Percentiles rank a stretch among this genome's conserved stretches.
Evolutionary conservation across 2,113 vertebrate genomes (phyloP).

Genomic region (Morone chrysops): DNA sequence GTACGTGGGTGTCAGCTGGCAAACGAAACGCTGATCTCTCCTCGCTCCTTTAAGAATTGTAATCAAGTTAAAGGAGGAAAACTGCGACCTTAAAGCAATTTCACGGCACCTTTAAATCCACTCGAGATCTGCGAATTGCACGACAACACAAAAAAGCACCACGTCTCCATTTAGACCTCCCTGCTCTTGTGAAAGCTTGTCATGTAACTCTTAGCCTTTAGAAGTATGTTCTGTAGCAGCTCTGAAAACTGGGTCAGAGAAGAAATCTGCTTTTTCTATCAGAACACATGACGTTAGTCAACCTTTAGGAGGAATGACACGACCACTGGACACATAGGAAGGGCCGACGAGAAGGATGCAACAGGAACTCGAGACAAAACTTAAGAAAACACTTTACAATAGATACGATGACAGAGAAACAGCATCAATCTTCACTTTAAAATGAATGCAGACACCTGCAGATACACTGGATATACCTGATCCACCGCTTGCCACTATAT

Average conservation of each 20-base stretch:
- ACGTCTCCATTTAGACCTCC: background rate
- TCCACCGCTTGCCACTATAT: background rate
- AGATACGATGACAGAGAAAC: background rate
- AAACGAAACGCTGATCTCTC: background rate
- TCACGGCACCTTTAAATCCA: background rate
- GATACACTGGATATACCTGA: conserved; percentile 31
- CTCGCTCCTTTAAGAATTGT: background rate
- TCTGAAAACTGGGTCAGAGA: conserved; percentile 27
- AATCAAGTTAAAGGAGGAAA: conserved; percentile 7
- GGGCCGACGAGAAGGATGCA: conserved; percentile 3
- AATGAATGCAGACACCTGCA: background rate
- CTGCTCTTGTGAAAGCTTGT: background rate
- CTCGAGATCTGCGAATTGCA: background rate
- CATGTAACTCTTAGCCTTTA: background rate
- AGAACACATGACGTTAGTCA: conserved; percentile 1
- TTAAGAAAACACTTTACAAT: background rate
- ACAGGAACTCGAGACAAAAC: conserved; percentile 15
- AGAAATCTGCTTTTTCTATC: conserved; percentile 20
- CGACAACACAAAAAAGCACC: background rate
- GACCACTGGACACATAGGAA: conserved; percentile 13
- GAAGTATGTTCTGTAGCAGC: background rate
- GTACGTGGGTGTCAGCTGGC: conserved; percentile 46
- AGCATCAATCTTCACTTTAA: background rate
- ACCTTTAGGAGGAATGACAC: background rate
- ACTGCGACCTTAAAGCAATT: background rate